Evolutionary conservation across 2,888 invertebrate species (phyloP).

Genomic region (Drosophila pseudotalamancana): DNA sequence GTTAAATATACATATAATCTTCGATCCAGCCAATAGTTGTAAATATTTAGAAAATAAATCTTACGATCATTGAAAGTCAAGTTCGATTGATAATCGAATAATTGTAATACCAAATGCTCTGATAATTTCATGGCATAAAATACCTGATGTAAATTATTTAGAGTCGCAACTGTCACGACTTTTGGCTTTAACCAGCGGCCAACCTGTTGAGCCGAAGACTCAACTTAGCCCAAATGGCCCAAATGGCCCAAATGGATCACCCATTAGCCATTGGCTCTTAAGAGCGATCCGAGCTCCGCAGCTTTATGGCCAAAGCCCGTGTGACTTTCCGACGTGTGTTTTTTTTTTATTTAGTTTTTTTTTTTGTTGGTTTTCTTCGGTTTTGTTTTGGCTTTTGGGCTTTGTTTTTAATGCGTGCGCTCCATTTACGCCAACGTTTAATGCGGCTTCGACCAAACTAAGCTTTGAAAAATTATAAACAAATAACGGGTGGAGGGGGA

Average conservation of each 20-base stretch:
- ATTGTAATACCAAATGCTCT: too few species aligned
- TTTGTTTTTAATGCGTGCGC: constrained; percentile 64
- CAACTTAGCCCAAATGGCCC: constrained; percentile 17
- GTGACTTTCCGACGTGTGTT: constrained; percentile 27
- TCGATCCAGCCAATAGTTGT: too few species aligned
- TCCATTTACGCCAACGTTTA: constrained; percentile 66
- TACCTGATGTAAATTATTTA: too few species aligned
- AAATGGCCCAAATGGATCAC: constrained; percentile 35
- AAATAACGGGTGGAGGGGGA: constrained; percentile 49
- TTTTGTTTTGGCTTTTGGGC: constrained; percentile 14
- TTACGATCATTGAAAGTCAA: too few species aligned
- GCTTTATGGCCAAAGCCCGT: constrained; percentile 44
- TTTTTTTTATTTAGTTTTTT: not conserved
- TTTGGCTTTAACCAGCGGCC: not conserved
- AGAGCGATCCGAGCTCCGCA: not conserved
- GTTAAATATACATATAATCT: too few species aligned
- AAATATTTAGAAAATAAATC: too few species aligned
- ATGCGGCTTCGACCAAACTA: constrained; percentile 43
- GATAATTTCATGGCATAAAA: too few species aligned
- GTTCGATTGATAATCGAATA: too few species aligned
- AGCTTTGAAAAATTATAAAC: constrained; percentile 79
- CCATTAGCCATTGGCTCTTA: constrained; percentile 35
- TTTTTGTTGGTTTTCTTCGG: not conserved
- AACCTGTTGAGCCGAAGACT: not conserved
- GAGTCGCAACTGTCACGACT: not conserved